Conservation (phyloP, 2,113 vertebrate genomes). For the Gulo gulo region DNA sequence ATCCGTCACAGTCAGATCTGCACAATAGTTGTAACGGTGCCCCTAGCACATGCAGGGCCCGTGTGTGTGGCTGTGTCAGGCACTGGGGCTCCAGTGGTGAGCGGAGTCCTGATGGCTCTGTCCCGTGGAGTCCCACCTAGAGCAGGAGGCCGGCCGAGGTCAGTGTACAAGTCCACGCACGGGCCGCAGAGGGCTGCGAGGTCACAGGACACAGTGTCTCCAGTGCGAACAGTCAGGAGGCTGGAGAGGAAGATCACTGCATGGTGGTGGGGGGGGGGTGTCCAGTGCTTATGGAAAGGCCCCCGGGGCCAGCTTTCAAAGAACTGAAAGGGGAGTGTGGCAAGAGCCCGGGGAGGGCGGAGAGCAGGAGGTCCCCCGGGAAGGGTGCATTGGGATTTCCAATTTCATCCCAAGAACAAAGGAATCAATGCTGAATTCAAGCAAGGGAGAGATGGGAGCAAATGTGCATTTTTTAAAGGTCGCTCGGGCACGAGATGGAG, state of each 20-base stretch:
- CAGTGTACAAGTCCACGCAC: rapidly evolving
- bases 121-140: background rate
- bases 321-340: background rate
- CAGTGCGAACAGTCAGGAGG: background rate
- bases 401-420: background rate
- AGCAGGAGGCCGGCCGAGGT: background rate
- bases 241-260: background rate
- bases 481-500: background rate
- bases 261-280: too few species aligned
- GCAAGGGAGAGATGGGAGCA: background rate
- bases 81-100: too few species aligned
- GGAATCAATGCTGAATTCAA: background rate
- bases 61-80: background rate
- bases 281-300: background rate
- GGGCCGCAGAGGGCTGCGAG: background rate
- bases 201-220: background rate
- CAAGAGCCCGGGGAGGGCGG: background rate
- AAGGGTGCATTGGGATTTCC: background rate
- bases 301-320: background rate
- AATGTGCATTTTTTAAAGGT: background rate
- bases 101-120: background rate
- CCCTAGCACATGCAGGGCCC: background rate
- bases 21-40: rapidly evolving
- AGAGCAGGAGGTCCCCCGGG: background rate
- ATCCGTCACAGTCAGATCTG: background rate